These are phyloP conservation scores for Luffia ferchaultella DNA, from an alignment of 2,888 invertebrate species.

Conservation along the genomic window DNA sequence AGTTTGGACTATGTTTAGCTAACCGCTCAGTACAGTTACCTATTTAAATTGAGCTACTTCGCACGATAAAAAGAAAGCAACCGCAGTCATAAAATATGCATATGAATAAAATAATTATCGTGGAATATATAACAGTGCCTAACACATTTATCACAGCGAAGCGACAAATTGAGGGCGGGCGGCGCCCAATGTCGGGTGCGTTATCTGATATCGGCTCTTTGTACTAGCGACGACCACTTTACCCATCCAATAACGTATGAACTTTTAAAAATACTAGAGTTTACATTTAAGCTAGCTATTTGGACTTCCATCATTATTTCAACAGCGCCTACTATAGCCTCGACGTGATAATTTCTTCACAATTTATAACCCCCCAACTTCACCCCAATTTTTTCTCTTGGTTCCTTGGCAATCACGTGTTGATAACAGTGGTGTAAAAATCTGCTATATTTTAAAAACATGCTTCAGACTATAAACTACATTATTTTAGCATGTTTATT, in stretches of 20 bases:
- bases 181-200: too few species aligned
- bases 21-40: not conserved
- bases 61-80: not conserved
- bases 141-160: not conserved
- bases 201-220: not conserved
- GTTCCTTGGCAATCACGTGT: too few species aligned
- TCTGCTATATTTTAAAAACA: too few species aligned
- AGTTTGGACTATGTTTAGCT: too few species aligned
- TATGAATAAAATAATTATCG: not conserved
- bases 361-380: too few species aligned
- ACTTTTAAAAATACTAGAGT: not conserved
- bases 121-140: too few species aligned
- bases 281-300: not conserved
- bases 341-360: not conserved
- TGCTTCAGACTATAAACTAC: too few species aligned
- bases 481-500: too few species aligned
- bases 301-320: not conserved
- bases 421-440: too few species aligned
- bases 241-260: not conserved
- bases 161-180: not conserved
- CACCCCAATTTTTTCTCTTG: too few species aligned
- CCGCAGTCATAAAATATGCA: not conserved
- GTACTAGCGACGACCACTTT: not conserved
- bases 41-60: not conserved
- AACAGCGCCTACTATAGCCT: not conserved